A percentile compares a stretch with the other conserved stretches of the same genome.
phyloP scores from a whole-genome alignment of 1,140 invertebrate genomes.

The Glossosoma conforme region DNA sequence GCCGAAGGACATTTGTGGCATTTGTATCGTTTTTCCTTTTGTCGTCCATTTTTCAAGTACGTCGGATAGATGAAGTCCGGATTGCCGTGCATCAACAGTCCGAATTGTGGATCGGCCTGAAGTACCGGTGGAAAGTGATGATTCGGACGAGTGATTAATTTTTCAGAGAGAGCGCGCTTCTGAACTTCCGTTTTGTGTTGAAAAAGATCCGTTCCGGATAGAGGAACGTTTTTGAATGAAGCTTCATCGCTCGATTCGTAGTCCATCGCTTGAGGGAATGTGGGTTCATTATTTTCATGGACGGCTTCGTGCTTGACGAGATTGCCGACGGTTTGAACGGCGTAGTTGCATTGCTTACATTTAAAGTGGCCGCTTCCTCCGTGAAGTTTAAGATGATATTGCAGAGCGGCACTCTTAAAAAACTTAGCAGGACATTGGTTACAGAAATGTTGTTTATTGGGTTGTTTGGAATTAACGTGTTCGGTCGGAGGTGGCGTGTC shows the following conservation, averaged over 20 bases:
- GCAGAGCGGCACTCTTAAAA: slow-evolving; percentile 62
- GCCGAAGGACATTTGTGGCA: slow-evolving; percentile 84
- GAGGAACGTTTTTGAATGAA: slow-evolving; percentile 52
- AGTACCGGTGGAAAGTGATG: slow-evolving; percentile 47
- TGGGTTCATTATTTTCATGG: slow-evolving; percentile 31
- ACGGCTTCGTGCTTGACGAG: slow-evolving; percentile 65
- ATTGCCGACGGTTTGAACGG: slow-evolving; percentile 71
- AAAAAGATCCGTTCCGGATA: slow-evolving; percentile 60
- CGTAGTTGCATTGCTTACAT: slow-evolving; percentile 81
- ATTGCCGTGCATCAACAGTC: slow-evolving; percentile 63
- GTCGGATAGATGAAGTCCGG: slow-evolving; percentile 73
- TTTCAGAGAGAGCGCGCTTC: slow-evolving; percentile 46
- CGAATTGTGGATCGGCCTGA: slow-evolving; percentile 61
- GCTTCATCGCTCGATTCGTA: slow-evolving; percentile 45
- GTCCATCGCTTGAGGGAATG: slow-evolving; percentile 33
- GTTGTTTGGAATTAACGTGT: slow-evolving; percentile 13
- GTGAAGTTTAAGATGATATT: slow-evolving; percentile 68
- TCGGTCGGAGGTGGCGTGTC: slow-evolving; percentile 6
- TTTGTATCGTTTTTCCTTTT: slow-evolving; percentile 75
- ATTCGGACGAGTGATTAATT: slow-evolving; percentile 47
- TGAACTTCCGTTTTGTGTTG: slow-evolving; percentile 57
- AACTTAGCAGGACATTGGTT: slow-evolving; percentile 65
- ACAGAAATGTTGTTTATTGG: slow-evolving; percentile 48
- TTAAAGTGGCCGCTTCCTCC: slow-evolving; percentile 63
- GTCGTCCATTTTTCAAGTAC: slow-evolving; percentile 65